These are phyloP conservation scores for Catalaphyllia jardinei DNA, from an alignment of 64 coral and sea anemone genomes.

Conservation along the genomic window DNA sequence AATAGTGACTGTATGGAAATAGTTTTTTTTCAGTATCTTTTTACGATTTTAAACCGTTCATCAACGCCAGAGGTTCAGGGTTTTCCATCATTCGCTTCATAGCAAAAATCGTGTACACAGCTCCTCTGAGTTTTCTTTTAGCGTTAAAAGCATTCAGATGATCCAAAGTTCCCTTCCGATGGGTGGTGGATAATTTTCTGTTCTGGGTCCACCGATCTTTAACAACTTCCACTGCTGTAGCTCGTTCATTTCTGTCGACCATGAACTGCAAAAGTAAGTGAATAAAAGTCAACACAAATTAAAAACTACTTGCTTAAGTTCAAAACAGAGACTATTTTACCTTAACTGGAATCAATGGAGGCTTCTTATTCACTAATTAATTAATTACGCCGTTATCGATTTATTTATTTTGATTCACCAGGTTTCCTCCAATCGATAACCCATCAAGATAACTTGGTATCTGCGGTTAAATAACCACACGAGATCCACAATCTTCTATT, in stretches of 20 bases:
- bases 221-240: slow-evolving; percentile 48
- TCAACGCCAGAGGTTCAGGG: slow-evolving; percentile 23
- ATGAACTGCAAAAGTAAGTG: slow-evolving; percentile 29
- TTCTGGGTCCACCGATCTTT: slow-evolving; percentile 65
- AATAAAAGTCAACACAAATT: no score
- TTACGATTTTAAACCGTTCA: slow-evolving; percentile 5
- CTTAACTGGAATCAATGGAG: no score
- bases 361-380: no score
- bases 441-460: no score
- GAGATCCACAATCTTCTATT: no score
- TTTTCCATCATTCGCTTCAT: slow-evolving; percentile 64
- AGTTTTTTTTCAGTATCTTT: background rate
- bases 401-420: no score
- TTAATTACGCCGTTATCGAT: no score
- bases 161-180: slow-evolving; percentile 77
- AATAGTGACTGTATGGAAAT: background rate
- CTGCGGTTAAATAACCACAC: no score
- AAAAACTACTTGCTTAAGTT: no score
- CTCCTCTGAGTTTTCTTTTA: slow-evolving; percentile 71
- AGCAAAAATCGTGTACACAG: slow-evolving; percentile 74
- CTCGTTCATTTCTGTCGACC: slow-evolving; percentile 58
- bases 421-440: no score
- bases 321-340: no score
- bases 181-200: slow-evolving; percentile 54
- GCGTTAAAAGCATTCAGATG: slow-evolving; percentile 68